phyloP scores from a whole-genome alignment of 2,797 vertebrate genomes.

The Pterois miles region DNA sequence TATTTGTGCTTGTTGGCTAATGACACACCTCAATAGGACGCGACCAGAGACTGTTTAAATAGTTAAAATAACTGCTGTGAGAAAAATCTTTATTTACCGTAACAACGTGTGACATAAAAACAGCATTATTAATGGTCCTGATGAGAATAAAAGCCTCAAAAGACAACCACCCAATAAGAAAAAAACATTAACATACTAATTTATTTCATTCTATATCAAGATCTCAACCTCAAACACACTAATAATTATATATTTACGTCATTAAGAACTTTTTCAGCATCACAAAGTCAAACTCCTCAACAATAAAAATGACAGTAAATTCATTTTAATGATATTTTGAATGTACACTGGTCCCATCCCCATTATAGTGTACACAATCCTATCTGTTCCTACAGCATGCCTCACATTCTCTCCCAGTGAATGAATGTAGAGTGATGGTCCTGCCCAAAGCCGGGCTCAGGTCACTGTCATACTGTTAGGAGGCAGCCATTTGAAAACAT shows the following conservation, averaged over 20 bases:
- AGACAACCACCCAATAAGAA: too few relatives aligned
- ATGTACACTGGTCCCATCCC: not conserved
- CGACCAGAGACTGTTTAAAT: not conserved
- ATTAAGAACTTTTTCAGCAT: not conserved
- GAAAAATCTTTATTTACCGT: not conserved
- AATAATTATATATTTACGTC: not conserved
- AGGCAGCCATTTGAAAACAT: constrained; percentile 66
- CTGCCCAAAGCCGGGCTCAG: constrained; percentile 36
- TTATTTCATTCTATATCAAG: not conserved
- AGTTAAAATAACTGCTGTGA: not conserved
- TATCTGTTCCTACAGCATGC: not conserved
- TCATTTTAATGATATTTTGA: not conserved
- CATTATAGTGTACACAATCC: not conserved
- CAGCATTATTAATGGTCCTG: not conserved
- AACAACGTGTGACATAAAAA: not conserved
- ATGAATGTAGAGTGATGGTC: constrained; percentile 43
- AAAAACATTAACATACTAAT: not conserved
- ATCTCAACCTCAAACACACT: not conserved
- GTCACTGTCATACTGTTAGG: constrained; percentile 57
- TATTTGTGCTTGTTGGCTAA: not conserved
- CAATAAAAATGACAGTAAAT: not conserved
- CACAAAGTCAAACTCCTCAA: not conserved
- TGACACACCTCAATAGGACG: not conserved
- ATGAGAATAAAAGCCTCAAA: not conserved
- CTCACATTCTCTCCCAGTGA: not conserved